Base-by-base conservation (phyloP, 2,888 invertebrate genomes). In the Entomobrya multifasciata region DNA sequence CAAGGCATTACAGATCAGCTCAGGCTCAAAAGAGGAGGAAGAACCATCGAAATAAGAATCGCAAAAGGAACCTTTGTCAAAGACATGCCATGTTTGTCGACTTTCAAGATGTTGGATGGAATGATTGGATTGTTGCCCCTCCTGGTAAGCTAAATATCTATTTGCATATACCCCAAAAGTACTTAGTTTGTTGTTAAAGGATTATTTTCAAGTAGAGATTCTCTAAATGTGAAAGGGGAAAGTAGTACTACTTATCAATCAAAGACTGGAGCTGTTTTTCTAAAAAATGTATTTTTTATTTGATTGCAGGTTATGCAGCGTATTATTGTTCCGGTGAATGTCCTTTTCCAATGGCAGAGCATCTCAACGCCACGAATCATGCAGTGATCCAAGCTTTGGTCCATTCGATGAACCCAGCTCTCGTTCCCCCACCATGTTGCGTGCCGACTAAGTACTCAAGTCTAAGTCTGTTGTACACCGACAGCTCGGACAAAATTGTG, bases 111-210 rank as follows among this genome's bases (percentile, higher is more conserved):
- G 98, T 99, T 44, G 98, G 98, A 78, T 99, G 99, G 99, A 96
- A 96, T 92, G 98, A 99, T 93, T 99, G 99, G 99, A 98, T 99
- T 92, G 97, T 99, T 70, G 98, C 98, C 67, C 98, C 98, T 36
- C 96, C 96, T 41, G 91, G 91, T 91, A 88, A 83, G 41, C 22
- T 5, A n/a, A 55, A 13, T n/a, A n/a, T n/a, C n/a, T n/a, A n/a
- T n/a, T n/a, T n/a, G n/a, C n/a, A n/a, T n/a, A n/a, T n/a, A n/a
- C n/a, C n/a, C n/a, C n/a, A n/a, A n/a, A n/a, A n/a, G n/a, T n/a
- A n/a, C n/a, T n/a, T n/a, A n/a, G n/a, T n/a, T n/a, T n/a, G n/a
- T n/a, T n/a, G n/a, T n/a, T n/a, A n/a, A n/a, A n/a, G n/a, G n/a
- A n/a, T n/a, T n/a, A n/a, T n/a, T n/a, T n/a, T n/a, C n/a, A n/a